Base-by-base conservation (phyloP, 2,113 vertebrate genomes). In the Bucco capensis region DNA sequence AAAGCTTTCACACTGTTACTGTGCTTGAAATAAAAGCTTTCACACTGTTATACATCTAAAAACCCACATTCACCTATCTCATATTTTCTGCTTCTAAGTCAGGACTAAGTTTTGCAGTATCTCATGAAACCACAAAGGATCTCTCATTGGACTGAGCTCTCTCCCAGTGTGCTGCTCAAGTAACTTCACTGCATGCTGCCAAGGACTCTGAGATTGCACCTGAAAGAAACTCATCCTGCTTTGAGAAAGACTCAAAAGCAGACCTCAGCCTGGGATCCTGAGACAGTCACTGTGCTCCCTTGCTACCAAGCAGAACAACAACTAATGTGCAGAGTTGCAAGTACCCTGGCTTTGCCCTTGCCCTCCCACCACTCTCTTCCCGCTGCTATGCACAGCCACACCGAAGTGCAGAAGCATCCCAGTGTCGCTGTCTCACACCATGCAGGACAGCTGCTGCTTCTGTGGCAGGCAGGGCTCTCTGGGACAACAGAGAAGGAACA, bases 151-250 rank as follows among this genome's bases (percentile, higher is more conserved):
- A 53, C 40, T 6, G 23, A 86, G 42, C 13, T 33, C 53, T 72
- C 33, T 82, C 66, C 70, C 70, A 18, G 10, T 2, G 14, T 1
- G 1, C 37, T 79, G 51, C 75, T 62, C 28, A 8, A 0, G 1
- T 6, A 70, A 42, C 56, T 38, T 28, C 42, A 19, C 28, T 1
- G 0, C 2, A 0, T 8, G 31, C 33, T 74, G 62, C 65, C 54
- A 38, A 54, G 30, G 19, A 27, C 50, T 38, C 54, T 57, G 49
- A n/a, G 35, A 19, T 10, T 2, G 5, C 72, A 83, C 73, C 57
- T 54, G 50, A 19, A 54, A 33, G 28, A 19, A 71, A 22, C n/a
- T 18, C 1, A 0, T 38, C 62, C 50, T 0, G 0, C 74, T 65
- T 25, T 37, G 64, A 25, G 72, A 77, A 44, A 37, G 25, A 38